These are phyloP conservation scores for Lordiphosa fenestrarum DNA, from an alignment of 2,888 invertebrate species.

Conservation along the genomic window DNA sequence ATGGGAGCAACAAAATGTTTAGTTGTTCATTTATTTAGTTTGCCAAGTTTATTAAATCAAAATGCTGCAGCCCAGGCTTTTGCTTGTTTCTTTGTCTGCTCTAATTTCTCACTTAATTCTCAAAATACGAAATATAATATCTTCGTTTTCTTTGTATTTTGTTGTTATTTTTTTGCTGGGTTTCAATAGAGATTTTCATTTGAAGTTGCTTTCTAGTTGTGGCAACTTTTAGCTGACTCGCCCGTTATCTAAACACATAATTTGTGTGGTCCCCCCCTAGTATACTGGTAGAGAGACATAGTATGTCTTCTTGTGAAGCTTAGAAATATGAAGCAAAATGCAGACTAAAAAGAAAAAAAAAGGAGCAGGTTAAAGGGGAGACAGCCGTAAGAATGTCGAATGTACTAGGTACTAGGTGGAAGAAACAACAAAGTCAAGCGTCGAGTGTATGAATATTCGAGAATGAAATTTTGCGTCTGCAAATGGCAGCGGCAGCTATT, in stretches of 20 bases:
- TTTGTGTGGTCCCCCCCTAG: constrained; percentile 30
- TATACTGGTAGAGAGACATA: constrained; percentile 16
- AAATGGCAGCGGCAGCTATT: constrained; percentile 53
- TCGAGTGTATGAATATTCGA: constrained; percentile 64
- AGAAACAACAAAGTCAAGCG: neutral
- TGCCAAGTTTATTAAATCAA: no score
- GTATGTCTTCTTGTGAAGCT: constrained; percentile 21
- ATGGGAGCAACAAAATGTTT: no score
- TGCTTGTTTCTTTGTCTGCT: no score
- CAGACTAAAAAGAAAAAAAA: constrained; percentile 7
- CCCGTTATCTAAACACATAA: constrained; percentile 51
- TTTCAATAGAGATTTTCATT: constrained; percentile 1
- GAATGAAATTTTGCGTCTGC: constrained; percentile 60
- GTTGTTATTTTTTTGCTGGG: neutral
- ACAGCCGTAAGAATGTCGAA: constrained; percentile 10
- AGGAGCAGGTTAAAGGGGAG: constrained; percentile 1
- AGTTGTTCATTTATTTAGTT: no score
- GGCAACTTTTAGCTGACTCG: constrained; percentile 37
- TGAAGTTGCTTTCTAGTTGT: constrained; percentile 29
- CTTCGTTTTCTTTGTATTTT: neutral
- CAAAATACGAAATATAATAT: neutral
- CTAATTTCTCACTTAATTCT: neutral
- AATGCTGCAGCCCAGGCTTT: no score
- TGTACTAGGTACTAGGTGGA: neutral
- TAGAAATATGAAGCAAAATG: constrained; percentile 15